A percentile compares a stretch with the other conserved stretches of the same genome.
Conservation (phyloP, 92 coral and sea anemone species). For the Hydrozoanthus gracilis region DNA sequence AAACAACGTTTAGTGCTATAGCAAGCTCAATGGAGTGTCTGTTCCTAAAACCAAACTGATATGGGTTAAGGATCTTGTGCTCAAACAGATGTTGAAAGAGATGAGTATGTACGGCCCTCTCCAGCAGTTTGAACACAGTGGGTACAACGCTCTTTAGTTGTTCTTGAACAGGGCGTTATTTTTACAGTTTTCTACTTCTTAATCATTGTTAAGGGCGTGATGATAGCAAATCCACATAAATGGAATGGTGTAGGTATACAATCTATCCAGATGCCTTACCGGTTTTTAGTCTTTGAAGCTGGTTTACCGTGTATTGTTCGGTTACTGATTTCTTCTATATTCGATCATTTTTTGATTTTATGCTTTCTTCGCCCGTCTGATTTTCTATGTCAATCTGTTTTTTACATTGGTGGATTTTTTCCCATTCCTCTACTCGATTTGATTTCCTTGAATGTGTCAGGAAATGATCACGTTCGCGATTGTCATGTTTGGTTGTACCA, state of each 20-base stretch:
- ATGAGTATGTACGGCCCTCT: conserved; percentile 19
- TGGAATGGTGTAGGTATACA: background rate
- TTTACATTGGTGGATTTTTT: too few relatives aligned
- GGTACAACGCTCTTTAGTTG: background rate
- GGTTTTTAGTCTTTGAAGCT: background rate
- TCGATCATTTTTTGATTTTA: too few relatives aligned
- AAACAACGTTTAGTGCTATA: background rate
- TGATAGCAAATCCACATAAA: background rate
- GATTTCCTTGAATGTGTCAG: background rate
- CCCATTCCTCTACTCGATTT: background rate
- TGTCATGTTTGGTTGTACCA: background rate
- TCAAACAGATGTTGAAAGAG: background rate
- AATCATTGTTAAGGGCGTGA: background rate
- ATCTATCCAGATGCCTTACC: background rate
- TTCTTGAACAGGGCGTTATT: conserved; percentile 1
- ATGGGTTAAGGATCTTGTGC: conserved; percentile 16
- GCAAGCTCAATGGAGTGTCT: conserved; percentile 2
- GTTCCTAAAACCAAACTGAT: background rate
- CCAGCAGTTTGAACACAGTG: conserved; percentile 15
- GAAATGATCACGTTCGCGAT: background rate
- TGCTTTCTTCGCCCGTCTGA: conserved; percentile 6
- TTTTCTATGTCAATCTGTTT: too few relatives aligned
- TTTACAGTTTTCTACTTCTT: background rate
- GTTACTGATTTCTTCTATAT: background rate
- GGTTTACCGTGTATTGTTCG: background rate